Conservation (phyloP, 2,797 vertebrate species). For the Rhynchotus rufescens region DNA sequence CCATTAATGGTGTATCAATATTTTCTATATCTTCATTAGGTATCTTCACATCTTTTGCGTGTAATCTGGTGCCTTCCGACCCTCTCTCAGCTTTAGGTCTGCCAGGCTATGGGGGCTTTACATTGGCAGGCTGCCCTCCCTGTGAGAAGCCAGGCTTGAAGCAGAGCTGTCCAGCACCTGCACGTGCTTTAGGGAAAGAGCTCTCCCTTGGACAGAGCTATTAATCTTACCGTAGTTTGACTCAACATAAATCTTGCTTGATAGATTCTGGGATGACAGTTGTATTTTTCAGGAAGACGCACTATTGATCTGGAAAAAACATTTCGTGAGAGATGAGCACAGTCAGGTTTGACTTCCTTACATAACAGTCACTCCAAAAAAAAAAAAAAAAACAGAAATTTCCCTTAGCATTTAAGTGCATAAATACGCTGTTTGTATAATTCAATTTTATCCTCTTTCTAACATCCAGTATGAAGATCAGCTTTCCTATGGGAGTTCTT, state of each 20-base stretch:
- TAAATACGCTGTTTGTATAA: constrained; percentile 13
- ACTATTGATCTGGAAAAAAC: constrained; percentile 44
- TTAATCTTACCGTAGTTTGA: constrained; percentile 33
- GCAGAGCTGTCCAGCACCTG: constrained; percentile 1
- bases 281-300: constrained; percentile 42
- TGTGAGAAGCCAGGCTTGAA: not conserved
- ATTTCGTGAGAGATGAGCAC: constrained; percentile 26
- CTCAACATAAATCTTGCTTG: constrained; percentile 29
- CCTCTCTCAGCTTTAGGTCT: not conserved
- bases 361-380: not conserved
- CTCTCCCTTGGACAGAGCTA: constrained; percentile 21
- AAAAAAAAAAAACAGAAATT: constrained; percentile 10
- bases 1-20: not conserved
- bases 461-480: not conserved
- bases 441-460: constrained; percentile 22
- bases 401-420: constrained; percentile 42
- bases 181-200: not conserved
- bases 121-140: not conserved
- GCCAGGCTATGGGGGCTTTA: not conserved
- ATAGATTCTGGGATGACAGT: constrained; percentile 11
- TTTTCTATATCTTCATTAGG: not conserved
- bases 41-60: not conserved
- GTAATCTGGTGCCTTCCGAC: not conserved
- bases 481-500: constrained; percentile 3
- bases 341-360: not conserved